Base-by-base conservation (phyloP, 2,113 vertebrate genomes). In the Triplophysa tibetana region DNA sequence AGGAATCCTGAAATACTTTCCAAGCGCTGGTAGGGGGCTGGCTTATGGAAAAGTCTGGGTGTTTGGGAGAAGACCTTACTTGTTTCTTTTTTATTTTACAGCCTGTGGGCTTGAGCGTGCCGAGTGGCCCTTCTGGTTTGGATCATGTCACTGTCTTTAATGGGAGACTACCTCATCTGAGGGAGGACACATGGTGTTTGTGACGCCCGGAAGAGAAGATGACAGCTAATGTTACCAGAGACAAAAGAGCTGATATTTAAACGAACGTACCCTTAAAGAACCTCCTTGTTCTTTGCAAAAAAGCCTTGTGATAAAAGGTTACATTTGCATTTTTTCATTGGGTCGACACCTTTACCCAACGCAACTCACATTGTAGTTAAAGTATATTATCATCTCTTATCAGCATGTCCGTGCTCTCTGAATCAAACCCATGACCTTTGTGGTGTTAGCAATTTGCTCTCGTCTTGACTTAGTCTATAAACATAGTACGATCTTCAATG, bases 1-100 rank as follows among this genome's bases (percentile, higher is more conserved):
- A 78, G 84, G 65, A 84, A 80, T 87, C 86, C 84, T 77, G 86
- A 72, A 88, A 90, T 87, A 89, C 69, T 90, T 90, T 91, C 85
- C 85, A 87, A 80, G 26, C 38, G 50, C 75, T 76, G 73, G 67
- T 70, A 33, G 65, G 67, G 60, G 70, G 60, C 41, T 63, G 43
- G 73, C 29, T 75, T 14, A 63, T 63, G 45, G 75, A 64, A 54
- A 65, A 77, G 43, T 77, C 61, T 76, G n/a, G 54, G 54, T 58
- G 54, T 43, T 26, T 23, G 58, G 23, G 66, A 66, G 65, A 67
- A 78, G 65, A 24, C 77, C 66, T 79, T 14, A 23, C 12, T 11
- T 9, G 54, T 52, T 23, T 67, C 43, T 11, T 58, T 50, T 16
- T 52, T 52, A 52, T 52, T 78, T 79, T 54, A 79, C 21, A 41